phyloP scores from a whole-genome alignment of 2,113 vertebrate species.

The Campylomormyrus tamandua region DNA sequence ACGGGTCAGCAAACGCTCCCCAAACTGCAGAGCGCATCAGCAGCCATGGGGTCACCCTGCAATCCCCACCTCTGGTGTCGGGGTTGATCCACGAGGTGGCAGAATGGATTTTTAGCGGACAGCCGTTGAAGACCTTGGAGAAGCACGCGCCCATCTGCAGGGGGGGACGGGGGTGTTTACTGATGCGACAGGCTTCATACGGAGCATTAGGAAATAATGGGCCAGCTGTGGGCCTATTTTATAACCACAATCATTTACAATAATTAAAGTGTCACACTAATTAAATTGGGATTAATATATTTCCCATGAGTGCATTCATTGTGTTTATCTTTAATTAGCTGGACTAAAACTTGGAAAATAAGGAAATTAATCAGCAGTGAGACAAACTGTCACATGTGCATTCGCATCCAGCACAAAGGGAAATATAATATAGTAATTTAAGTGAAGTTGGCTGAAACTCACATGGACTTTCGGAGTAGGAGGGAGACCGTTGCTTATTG shows the following conservation, averaged over 20 bases:
- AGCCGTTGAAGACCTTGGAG: constrained; percentile 98
- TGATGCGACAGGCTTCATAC: not conserved
- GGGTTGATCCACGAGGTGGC: constrained; percentile 98
- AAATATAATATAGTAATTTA: not conserved
- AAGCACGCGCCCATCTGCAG: constrained; percentile 96
- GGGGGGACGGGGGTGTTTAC: constrained; percentile 4
- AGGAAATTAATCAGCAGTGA: not conserved
- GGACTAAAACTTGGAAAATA: not conserved
- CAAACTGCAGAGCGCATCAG: not conserved
- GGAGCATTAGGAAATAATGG: not conserved
- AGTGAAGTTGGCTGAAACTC: constrained; percentile 53
- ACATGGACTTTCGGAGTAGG: constrained; percentile 98
- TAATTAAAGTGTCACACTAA: constrained; percentile 9
- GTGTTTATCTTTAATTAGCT: constrained; percentile 5
- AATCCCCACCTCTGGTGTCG: constrained; percentile 82
- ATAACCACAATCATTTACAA: not conserved
- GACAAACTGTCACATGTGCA: not conserved
- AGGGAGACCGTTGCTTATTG: constrained; percentile 90
- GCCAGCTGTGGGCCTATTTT: not conserved
- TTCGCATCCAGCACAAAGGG: not conserved
- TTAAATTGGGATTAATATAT: constrained; percentile 1
- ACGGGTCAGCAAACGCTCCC: not conserved
- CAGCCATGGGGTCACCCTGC: not conserved
- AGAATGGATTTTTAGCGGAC: constrained; percentile 94
- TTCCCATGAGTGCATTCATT: not conserved